Evolutionary conservation across 2,113 vertebrate species (phyloP), one percentile per base, ranked within the genome.

Genomic region (Aepyceros melampus): DNA sequence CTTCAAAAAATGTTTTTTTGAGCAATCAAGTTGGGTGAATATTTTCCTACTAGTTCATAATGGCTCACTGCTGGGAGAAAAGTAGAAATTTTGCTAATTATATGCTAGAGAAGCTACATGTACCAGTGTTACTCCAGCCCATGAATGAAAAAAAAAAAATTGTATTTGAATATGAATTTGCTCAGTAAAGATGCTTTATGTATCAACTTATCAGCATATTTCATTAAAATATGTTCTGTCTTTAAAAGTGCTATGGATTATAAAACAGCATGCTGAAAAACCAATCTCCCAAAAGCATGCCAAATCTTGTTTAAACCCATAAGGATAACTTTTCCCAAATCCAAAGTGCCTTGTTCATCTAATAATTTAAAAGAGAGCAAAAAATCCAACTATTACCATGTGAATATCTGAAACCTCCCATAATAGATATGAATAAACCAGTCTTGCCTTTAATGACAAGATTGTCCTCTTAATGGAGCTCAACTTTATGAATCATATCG

Each of bases 401-500:
- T 58, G 49, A 88, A 36, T 56, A 62, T 56, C 6, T 95, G 27
- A 93, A 60, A 25, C 13, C 1, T 83, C 87, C 86, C 11, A 11
- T 78, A 45, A 94, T 76, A 47, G 56, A 49, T 58, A 64, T 51
- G 7, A 55, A 31, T 91, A 96, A 36, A 56, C 33, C 33, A 60
- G 14, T 84, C 55, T 7, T 97, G 10, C n/a, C 71, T 98, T 97
- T 97, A 87, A 87, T 31, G n/a, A 4, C 17, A 97, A 71, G 5
- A 87, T 36, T 74, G 10, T 95, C 14, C 12, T 90, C 5, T 92
- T 97, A 13, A 49, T 81, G 58, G 87, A 98, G 17, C 60, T 1
- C 2, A 83, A 2, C 27, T 97, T 94, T 91, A 82, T 93, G 58
- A 95, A 96, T 92, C 78, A 92, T 62, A 84, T 87, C 60, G 14